Base-by-base conservation (phyloP, 2,797 vertebrate species). In the Garrulus glandarius region DNA sequence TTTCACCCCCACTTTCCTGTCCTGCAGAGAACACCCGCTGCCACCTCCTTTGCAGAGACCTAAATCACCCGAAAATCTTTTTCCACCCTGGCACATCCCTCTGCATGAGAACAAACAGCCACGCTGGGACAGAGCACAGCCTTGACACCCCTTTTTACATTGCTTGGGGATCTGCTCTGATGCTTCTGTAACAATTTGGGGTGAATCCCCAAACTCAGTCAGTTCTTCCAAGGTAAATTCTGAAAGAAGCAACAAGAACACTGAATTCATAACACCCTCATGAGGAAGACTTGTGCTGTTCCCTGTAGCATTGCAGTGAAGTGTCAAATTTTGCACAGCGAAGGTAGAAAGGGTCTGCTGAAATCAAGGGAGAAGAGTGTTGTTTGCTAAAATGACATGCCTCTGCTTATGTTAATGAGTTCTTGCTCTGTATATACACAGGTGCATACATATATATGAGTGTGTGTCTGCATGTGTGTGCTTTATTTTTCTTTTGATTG, bases 1-100 rank as follows among this genome's bases (percentile, higher is more conserved):
- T 77, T 21, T 14, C 15, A 53, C 19, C 5, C 3, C 23, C 1
- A 1, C 6, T 50, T 10, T 60, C 14, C 23, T n/a, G 14, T 10
- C 10, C 15, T 0, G 0, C 8, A n/a, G 59, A 69, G 15, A 61
- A 7, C 15, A 39, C 8, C 6, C 1, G 0, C 17, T 67, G 9
- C 10, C 3, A 5, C 36, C 9, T 44, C 6, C 13, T 47, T 65
- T 5, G 1, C 27, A 10, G 9, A 29, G 22, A 23, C 1, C 11
- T 0, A 1, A 50, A 46, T 26, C 11, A n/a, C 21, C 26, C 4
- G 0, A 71, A 57, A 76, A 6, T 3, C 1, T 56, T 64, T 17
- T 19, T 21, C 21, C 10, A 19, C 5, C 2, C 13, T 34, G 46
- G 9, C 13, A 24, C 21, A 43, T 0, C 29, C 21, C 13, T 63